Evolutionary conservation across 2,113 vertebrate genomes (phyloP), one percentile per base, ranked within the genome.

Genomic region (Nesoenas mayeri): DNA sequence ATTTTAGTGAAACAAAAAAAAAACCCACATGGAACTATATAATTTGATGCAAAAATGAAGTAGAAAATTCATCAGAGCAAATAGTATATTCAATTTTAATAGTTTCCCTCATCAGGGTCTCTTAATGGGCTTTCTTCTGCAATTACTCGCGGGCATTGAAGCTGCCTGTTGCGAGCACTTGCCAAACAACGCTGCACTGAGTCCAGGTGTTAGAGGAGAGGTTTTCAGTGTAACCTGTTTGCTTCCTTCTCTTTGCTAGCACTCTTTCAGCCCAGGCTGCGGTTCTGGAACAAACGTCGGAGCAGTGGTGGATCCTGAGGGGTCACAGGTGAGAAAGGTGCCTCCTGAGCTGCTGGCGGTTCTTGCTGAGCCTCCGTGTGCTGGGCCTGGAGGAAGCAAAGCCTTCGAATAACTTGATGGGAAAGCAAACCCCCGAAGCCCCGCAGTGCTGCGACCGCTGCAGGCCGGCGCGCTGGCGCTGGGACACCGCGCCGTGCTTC

Each of bases 1-100:
- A 57, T 95, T 96, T 42, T 80, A 81, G 48, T 80, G 71, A 61
- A 77, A 80, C 24, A 16, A 5, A 44, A 38, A 86, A 87, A 88
- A 1, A 10, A 40, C 48, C 29, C 42, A 36, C 0, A 0, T 77
- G 29, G 15, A 90, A 83, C 53, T 90, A 11, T 58, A 79, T 83
- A 89, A 83, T 92, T 94, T 93, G 40, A 50, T 88, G 42, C 50
- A 92, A 79, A 96, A 82, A 42, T 50, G 26, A 90, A 69, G n/a
- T 32, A 77, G 47, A 56, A 93, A 86, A 95, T 95, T 88, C 48
- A 88, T 95, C 81, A 90, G 57, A 83, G 31, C 31, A 91, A 94
- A 73, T 26, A 36, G 42, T 44, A 58, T 75, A 34, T 83, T 88
- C 42, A 69, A 24, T 92, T 94, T 95, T 96, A 95, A 93, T 83